Conservation (phyloP, 2,113 vertebrate species). For the Nestor notabilis region DNA sequence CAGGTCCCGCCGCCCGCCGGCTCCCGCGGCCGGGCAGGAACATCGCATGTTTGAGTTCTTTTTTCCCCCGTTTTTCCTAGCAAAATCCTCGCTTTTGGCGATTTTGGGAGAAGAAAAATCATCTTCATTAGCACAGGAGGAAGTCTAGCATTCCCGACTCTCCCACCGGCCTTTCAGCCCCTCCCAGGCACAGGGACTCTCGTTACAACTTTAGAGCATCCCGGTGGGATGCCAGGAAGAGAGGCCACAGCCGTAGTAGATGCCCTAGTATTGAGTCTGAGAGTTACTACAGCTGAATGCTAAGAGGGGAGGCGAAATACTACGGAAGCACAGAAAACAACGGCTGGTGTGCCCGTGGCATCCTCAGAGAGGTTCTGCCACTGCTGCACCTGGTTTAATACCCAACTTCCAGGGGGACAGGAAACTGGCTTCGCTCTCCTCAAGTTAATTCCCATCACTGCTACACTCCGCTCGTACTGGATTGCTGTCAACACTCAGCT, state of each 20-base stretch:
- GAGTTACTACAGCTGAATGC: background rate
- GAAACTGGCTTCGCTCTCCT: background rate
- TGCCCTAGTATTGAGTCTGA: rapidly evolving
- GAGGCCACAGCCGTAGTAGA: rapidly evolving
- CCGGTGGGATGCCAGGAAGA: background rate
- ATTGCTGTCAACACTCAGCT: rapidly evolving
- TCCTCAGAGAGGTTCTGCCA: background rate
- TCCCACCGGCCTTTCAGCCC: background rate
- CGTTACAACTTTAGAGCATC: background rate
- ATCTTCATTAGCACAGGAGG: background rate
- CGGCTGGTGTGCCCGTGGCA: rapidly evolving
- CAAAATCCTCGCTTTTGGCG: background rate
- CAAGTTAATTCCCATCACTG: background rate
- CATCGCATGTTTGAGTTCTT: background rate
- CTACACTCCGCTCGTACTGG: rapidly evolving
- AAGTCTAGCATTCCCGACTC: background rate
- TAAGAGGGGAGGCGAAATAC: background rate
- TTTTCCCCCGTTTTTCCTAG: background rate
- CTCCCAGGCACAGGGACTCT: background rate
- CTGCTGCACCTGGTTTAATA: background rate
- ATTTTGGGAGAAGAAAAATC: too few species aligned
- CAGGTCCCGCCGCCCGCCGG: background rate
- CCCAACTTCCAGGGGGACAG: background rate
- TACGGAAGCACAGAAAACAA: too few species aligned
- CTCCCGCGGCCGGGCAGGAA: background rate